Base-by-base conservation (phyloP, 2,113 vertebrate species). In the Phoenicopterus ruber region DNA sequence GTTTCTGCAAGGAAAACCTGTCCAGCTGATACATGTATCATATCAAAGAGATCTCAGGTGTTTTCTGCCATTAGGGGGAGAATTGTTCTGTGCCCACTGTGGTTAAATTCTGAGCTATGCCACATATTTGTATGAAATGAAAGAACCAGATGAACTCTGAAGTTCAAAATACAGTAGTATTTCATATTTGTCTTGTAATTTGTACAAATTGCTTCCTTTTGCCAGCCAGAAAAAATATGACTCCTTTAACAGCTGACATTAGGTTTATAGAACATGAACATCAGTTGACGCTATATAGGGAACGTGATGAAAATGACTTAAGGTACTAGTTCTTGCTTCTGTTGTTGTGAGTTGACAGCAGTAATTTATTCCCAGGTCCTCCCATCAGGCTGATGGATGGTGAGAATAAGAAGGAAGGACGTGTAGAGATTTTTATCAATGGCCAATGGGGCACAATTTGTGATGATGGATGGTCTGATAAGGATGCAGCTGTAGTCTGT, bases 371-470 rank as follows among this genome's bases (percentile, higher is more conserved):
- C 67, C 88, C 96, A 99, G 99, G 98, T 98, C 97, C 99, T 81
- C 99, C 98, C 55, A 88, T 99, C 78, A 98, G 99, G 96, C 98
- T 99, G 97, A 98, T 99, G 97, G 99, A 99, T 96, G 99, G 99
- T 77, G 99, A 99, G 94, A 99, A 98, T 95, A 98, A 98, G 86
- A 99, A 98, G 87, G 99, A 99, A 97, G 99, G 99, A 78, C 98
- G 99, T 62, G 99, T 99, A 90, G 99, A 99, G 96, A 98, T 99
- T 94, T 98, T 98, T 95, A 97, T 99, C 97, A 98, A 97, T 17
- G 98, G 99, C 91, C 99, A 98, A 42, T 99, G 99, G 99, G 99
- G 99, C 59, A 99, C 99, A 3, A 98, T 99, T 94, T 99, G 99
- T 95, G 99, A 99, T 88, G 99, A 99, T 24, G 99, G 99, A 90